Evolutionary conservation across 2,113 vertebrate species (phyloP).

Genomic region (Anseranas semipalmata): DNA sequence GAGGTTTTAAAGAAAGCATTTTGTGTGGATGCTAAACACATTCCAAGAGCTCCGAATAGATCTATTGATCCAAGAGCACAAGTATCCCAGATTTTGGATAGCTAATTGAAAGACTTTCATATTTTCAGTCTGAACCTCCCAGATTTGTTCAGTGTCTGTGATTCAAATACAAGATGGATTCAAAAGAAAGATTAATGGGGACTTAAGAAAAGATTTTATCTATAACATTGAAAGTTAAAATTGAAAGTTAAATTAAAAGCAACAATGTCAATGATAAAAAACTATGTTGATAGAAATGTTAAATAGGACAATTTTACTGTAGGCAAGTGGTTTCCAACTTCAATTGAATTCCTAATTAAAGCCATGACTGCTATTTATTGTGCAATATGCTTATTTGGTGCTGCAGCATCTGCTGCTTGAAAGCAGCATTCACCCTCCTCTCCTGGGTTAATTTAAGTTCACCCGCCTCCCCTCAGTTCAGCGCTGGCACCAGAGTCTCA

Average conservation of each 20-base stretch:
- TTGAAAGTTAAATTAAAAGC: conserved; percentile 67
- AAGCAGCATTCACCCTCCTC: conserved; percentile 71
- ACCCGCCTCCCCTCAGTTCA: conserved; percentile 65
- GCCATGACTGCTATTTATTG: conserved; percentile 78
- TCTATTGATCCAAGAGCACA: neutral
- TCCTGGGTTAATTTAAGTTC: conserved; percentile 75
- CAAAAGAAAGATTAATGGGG: neutral
- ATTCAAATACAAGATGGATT: conserved; percentile 8
- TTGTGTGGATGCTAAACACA: neutral
- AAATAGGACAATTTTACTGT: conserved; percentile 78
- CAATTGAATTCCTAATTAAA: conserved; percentile 79
- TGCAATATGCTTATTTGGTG: conserved; percentile 77
- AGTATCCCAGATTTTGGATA: neutral
- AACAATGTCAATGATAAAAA: conserved; percentile 72
- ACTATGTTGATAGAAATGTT: conserved; percentile 76
- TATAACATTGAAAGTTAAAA: conserved; percentile 60
- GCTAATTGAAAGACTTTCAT: neutral
- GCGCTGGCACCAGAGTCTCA: conserved; percentile 12
- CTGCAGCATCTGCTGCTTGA: conserved; percentile 71
- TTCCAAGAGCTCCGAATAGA: neutral
- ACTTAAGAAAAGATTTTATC: conserved; percentile 35
- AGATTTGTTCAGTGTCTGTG: neutral
- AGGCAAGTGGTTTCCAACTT: conserved; percentile 76
- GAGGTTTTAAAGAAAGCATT: neutral
- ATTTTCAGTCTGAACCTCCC: neutral